Conservation (phyloP, 2,888 invertebrate genomes). For the Odontocerum albicorne region DNA sequence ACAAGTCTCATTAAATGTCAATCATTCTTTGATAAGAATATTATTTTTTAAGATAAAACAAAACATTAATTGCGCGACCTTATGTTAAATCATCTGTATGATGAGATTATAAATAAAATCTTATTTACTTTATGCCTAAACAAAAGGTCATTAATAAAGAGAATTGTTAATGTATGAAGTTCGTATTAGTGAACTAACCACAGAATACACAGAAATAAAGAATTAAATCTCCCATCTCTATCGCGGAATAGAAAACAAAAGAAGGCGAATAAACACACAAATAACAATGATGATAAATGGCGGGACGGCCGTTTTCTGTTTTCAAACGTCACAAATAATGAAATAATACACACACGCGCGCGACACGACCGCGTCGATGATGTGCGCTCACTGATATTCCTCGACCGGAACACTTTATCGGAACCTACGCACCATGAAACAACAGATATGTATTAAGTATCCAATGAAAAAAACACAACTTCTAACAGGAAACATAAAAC, state of each 20-base stretch:
- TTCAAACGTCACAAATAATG: slow-evolving; percentile 19
- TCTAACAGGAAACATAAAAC: slow-evolving; percentile 10
- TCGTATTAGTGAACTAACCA: too few relatives aligned
- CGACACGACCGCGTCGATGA: slow-evolving; percentile 13
- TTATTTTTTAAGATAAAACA: too few relatives aligned
- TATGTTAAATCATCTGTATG: too few relatives aligned
- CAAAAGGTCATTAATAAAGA: too few relatives aligned
- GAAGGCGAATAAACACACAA: slow-evolving; percentile 16
- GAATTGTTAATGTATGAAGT: too few relatives aligned
- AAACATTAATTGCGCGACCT: too few relatives aligned
- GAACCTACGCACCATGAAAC: slow-evolving; percentile 15
- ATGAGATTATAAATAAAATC: too few relatives aligned
- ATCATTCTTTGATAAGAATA: too few relatives aligned
- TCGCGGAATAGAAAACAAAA: slow-evolving; percentile 18
- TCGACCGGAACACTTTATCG: slow-evolving; percentile 8
- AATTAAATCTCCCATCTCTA: too few relatives aligned
- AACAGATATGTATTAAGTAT: background rate
- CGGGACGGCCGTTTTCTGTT: slow-evolving; percentile 23
- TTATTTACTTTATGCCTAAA: too few relatives aligned
- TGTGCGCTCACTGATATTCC: slow-evolving; percentile 8
- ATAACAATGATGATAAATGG: slow-evolving; percentile 23
- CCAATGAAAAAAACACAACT: background rate
- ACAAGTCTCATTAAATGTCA: too few relatives aligned
- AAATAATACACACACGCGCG: slow-evolving; percentile 10
- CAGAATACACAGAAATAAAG: too few relatives aligned